Conservation (phyloP, 2,113 vertebrate species). For the Ameiurus melas region DNA sequence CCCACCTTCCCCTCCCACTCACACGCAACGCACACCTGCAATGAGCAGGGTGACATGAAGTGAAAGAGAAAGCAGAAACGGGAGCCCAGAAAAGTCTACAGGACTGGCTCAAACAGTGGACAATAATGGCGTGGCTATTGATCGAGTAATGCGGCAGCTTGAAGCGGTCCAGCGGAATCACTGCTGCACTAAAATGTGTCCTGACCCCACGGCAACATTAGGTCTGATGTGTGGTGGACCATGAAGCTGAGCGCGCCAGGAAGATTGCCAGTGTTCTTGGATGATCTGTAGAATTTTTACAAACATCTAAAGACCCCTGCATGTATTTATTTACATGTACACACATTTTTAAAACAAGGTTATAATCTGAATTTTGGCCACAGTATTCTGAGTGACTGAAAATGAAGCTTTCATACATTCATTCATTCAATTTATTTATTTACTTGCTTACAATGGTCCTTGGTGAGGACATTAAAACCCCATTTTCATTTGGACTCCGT, state of each 20-base stretch:
- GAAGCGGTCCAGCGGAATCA: not conserved
- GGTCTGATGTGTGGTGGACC: not conserved
- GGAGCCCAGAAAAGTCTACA: not conserved
- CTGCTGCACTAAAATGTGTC: not conserved
- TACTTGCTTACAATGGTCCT: not conserved
- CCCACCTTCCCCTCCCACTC: not conserved
- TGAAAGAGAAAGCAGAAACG: not conserved
- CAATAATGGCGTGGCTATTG: slow-evolving; percentile 47
- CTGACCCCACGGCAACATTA: not conserved
- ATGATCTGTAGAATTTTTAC: not conserved
- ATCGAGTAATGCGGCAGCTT: slow-evolving; percentile 51
- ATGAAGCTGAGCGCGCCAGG: not conserved
- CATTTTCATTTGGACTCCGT: not conserved
- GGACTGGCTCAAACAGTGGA: not conserved
- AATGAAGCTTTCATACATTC: not conserved
- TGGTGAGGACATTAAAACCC: not conserved
- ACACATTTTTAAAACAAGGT: not conserved
- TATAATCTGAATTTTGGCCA: not conserved
- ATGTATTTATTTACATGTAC: too few relatives aligned
- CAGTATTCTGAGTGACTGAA: not conserved
- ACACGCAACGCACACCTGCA: not conserved
- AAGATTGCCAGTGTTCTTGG: not conserved
- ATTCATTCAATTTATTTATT: too few relatives aligned
- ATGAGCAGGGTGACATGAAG: not conserved
- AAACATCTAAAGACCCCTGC: not conserved